Conservation (phyloP, 2,113 vertebrate genomes). For the Pavo muticus region DNA sequence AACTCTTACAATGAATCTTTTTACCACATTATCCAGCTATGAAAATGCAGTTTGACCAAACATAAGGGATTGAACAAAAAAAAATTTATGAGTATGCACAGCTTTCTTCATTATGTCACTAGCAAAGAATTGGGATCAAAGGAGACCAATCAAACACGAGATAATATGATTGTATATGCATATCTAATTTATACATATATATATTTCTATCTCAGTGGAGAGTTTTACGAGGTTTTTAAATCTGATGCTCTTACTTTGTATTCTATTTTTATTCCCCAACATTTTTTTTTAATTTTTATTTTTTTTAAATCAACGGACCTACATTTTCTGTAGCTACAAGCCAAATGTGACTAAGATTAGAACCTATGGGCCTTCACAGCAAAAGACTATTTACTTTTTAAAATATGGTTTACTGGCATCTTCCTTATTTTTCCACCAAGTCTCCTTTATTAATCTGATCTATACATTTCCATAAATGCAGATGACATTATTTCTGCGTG, state of each 20-base stretch:
- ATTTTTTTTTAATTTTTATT: neutral
- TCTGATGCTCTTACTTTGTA: neutral
- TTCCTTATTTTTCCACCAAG: neutral
- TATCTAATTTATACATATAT: neutral
- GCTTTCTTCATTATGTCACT: conserved; percentile 7
- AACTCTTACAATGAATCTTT: conserved; percentile 82
- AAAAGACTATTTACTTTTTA: neutral
- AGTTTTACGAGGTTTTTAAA: neutral
- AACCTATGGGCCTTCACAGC: neutral
- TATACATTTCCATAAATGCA: neutral
- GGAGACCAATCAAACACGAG: neutral
- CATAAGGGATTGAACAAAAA: neutral
- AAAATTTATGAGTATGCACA: neutral
- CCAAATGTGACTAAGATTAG: neutral
- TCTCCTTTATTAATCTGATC: neutral
- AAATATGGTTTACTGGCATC: neutral
- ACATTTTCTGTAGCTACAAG: neutral
- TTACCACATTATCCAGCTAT: conserved; percentile 76
- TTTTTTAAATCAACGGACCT: neutral
- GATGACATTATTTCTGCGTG: neutral
- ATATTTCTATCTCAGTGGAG: neutral
- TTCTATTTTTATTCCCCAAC: neutral
- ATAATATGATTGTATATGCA: neutral
- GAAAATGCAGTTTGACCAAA: conserved; percentile 77
- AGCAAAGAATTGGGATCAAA: neutral